Percentiles rank a stretch among this genome's conserved stretches.
Evolutionary conservation across 2,797 vertebrate species (phyloP).

Genomic region (Potorous gilbertii): DNA sequence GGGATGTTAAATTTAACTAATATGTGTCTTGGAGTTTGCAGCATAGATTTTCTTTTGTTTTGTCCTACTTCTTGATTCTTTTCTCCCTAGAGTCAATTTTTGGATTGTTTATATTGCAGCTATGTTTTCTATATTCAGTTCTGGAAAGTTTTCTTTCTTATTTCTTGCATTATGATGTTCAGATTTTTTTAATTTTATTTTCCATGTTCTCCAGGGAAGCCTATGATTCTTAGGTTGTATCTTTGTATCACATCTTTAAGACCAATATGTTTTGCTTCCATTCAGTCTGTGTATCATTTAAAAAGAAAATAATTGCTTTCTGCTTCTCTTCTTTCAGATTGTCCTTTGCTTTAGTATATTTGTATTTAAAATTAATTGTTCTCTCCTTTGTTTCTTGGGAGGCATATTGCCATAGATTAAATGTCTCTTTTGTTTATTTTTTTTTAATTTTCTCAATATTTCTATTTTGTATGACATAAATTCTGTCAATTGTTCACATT

Average conservation of each 20-base stretch:
- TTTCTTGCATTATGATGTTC: not conserved
- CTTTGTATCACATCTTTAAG: not conserved
- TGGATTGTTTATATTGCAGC: not conserved
- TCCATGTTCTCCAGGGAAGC: not conserved
- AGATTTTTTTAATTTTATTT: not conserved
- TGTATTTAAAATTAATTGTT: not conserved
- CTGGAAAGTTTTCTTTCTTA: not conserved
- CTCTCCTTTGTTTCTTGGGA: not conserved
- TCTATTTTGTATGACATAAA: not conserved
- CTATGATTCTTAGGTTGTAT: not conserved
- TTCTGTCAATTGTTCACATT: not conserved
- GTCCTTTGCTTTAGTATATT: not conserved
- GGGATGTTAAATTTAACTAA: not conserved
- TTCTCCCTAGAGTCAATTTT: not conserved
- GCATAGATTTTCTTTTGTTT: not conserved
- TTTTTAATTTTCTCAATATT: not conserved
- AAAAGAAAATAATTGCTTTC: not conserved
- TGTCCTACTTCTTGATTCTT: not conserved
- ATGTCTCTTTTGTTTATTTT: not conserved
- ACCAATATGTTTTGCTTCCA: not conserved
- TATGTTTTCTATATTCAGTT: not conserved
- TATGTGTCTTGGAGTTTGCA: not conserved
- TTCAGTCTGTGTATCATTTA: not conserved
- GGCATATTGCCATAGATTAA: not conserved
- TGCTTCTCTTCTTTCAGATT: not conserved